phyloP scores from a whole-genome alignment of 2,113 vertebrate species.

The Sterrhoptilus dennistouni region DNA sequence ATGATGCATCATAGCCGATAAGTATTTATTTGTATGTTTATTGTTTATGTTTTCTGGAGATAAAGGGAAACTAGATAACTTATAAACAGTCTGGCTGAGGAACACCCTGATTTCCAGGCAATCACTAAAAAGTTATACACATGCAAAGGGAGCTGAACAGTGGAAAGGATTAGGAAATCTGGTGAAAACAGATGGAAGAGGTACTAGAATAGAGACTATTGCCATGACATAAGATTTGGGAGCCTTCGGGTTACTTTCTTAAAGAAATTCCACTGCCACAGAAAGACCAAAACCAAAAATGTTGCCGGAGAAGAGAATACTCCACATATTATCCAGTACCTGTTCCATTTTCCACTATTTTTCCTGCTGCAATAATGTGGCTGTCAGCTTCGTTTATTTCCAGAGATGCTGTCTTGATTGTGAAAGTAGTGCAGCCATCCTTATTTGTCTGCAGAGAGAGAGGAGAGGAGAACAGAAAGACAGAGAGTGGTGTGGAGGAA shows the following conservation, averaged over 20 bases:
- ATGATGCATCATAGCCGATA: neutral
- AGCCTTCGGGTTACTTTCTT: neutral
- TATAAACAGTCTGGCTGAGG: neutral
- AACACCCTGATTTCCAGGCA: neutral
- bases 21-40: neutral
- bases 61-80: neutral
- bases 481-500: neutral
- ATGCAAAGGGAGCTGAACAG: neutral
- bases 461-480: neutral
- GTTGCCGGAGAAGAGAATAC: neutral
- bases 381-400: neutral
- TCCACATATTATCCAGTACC: neutral
- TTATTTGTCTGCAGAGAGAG: constrained; percentile 44
- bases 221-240: neutral
- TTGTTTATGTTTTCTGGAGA: neutral
- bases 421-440: constrained; percentile 36
- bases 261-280: neutral
- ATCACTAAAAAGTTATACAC: neutral
- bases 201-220: neutral
- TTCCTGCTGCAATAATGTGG: accelerated
- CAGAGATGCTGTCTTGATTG: constrained; percentile 39
- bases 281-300: neutral
- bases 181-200: neutral
- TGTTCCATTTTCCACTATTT: constrained; percentile 62
- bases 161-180: neutral